Percentiles rank a stretch among this genome's conserved stretches.
These are phyloP conservation scores for Misgurnus anguillicaudatus DNA, from an alignment of 2,113 vertebrate species.

Conservation along the genomic window DNA sequence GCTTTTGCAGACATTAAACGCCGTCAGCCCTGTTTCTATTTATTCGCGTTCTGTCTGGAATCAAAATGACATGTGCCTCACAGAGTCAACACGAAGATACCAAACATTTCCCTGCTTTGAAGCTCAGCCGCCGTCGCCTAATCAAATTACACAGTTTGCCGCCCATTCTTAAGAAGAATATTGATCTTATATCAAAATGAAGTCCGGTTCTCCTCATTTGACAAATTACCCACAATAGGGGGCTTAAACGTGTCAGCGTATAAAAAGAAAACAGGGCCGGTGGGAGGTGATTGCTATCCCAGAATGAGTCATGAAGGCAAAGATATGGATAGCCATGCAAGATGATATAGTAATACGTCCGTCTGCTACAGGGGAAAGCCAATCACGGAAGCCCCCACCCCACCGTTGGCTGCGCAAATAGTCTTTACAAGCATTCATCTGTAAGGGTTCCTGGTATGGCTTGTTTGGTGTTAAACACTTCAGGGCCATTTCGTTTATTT, in stretches of 20 bases:
- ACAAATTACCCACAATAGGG: conserved; percentile 9
- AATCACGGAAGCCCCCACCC: not conserved
- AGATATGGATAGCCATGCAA: not conserved
- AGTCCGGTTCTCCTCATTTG: conserved; percentile 15
- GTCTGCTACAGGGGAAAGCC: not conserved
- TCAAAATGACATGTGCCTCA: conserved; percentile 23
- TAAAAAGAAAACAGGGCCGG: not conserved
- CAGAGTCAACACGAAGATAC: not conserved
- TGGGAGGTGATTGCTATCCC: not conserved
- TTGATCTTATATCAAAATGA: conserved; percentile 9
- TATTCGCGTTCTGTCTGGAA: conserved; percentile 18
- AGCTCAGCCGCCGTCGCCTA: not conserved
- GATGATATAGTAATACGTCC: conserved; percentile 14
- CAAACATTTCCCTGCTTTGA: not conserved
- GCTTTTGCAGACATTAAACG: conserved; percentile 30
- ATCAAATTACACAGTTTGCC: conserved; percentile 16
- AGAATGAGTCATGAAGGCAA: conserved; percentile 1
- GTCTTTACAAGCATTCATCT: no score
- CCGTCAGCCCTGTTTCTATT: conserved; percentile 5
- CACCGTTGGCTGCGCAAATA: not conserved
- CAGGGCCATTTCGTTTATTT: conserved; percentile 11
- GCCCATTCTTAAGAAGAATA: conserved; percentile 1
- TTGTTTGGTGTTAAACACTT: conserved; percentile 35
- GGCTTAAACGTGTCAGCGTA: not conserved
- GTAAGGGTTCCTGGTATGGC: not conserved